Evolutionary conservation across 2,797 vertebrate genomes (phyloP), one percentile per base, ranked within the genome.

Genomic region (Coregonus suidteri): DNA sequence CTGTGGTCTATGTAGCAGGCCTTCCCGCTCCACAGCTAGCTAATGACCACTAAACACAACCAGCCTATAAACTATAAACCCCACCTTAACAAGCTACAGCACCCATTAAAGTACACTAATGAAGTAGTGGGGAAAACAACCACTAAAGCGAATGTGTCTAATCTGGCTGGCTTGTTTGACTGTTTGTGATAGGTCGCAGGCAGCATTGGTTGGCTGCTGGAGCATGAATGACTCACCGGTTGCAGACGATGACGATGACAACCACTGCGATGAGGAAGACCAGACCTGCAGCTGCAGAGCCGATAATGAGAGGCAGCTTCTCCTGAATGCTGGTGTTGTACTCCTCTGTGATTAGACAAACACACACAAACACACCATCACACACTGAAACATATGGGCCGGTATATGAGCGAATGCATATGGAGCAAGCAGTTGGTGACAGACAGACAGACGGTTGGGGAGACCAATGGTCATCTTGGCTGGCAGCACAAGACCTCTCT

Each of bases 251-350:
- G 86, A 95, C 83, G 73, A 99, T 98, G 90, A 99, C 96, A 0
- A 98, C 97, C 80, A 98, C 93, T 0, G 97, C 98, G 0, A 99
- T 96, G 90, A 99, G 95, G 94, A 99, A 99, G 88, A 99, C 97
- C 81, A 99, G 84, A 1, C 96, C 97, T 0, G 98, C 98, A 0
- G 97, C 97, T 0, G 97, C 97, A 3, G 98, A 99, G 84, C 98
- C 98, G 0, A 99, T 96, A 91, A 99, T 99, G 81, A 99, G 97
- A 0, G 98, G 98, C 72, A 99, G 94, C 88, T 99, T 99, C 94
- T 99, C 98, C 91, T 98, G 97, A 85, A 99, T 95, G 41, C 97
- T 99, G 79, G 96, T 98, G 93, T 98, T 98, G 90, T 99, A 99
- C 86, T 99, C 97, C 0, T 95, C 98, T 99, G 87, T 6, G 82